Base-by-base conservation (phyloP, 2,797 vertebrate genomes). In the Pangasius krempfi region DNA sequence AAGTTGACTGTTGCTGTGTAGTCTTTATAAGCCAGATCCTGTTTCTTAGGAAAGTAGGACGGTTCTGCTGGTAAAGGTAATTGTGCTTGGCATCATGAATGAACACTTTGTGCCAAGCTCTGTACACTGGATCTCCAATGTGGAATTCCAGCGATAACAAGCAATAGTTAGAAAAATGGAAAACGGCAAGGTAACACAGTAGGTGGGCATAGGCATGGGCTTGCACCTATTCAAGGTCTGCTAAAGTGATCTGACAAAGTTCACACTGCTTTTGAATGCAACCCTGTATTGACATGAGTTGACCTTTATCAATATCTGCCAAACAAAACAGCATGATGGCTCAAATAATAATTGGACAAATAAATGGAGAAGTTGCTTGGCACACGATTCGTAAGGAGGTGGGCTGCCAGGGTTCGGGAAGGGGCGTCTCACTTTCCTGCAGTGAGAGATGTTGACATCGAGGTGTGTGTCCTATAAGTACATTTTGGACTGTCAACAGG, bases 401-500 rank as follows among this genome's bases (percentile, higher is more conserved):
- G 79, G 92, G 72, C 85, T 90, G 92, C 95, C 94, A 96, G 94
- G 94, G 91, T 91, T 91, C 91, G 93, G 93, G 92, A 91, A 92
- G 94, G 92, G 91, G 91, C 93, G 93, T 94, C 94, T 96, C 94
- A 93, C 94, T 95, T 96, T 95, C 95, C 94, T 94, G 90, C 91
- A 94, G 93, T 95, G 94, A 94, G 87, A 93, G 94, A 95, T 92
- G 93, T 95, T 95, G 94, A 95, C 95, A 95, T 93, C 94, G 91
- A 93, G 94, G 95, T 94, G 94, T 95, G 94, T 95, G 95, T 95
- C 94, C 94, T 95, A 93, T 94, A 95, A 95, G 94, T 92, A 92
- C 93, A 95, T 95, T 95, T 96, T 95, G 94, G 94, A 96, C 95
- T 95, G 95, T 96, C 95, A 96, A 95, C 95, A 95, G 93, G 94